These are phyloP conservation scores for Probaryconus sp. DNA, from an alignment of 1,140 invertebrate species.

Conservation along the genomic window DNA sequence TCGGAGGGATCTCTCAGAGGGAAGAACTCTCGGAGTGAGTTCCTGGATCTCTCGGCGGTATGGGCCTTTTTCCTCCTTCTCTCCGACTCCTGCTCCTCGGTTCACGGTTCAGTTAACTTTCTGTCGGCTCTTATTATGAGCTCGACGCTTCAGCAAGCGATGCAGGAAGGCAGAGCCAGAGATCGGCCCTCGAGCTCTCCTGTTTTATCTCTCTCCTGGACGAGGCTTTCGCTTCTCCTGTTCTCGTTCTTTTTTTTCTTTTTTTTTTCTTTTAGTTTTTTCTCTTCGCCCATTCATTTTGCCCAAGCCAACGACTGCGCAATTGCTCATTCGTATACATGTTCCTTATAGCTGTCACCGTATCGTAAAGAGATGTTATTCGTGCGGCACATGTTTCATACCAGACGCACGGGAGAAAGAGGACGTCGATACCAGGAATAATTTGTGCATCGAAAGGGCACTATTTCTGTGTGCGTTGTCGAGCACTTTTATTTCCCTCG, in stretches of 20 bases:
- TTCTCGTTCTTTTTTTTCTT: neutral
- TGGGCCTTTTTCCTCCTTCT: constrained; percentile 28
- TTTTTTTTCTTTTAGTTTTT: constrained; percentile 22
- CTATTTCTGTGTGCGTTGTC: no score
- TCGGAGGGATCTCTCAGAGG: constrained; percentile 59
- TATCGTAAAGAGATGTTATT: constrained; percentile 47
- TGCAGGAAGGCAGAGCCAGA: constrained; percentile 38
- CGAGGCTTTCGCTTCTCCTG: constrained; percentile 4
- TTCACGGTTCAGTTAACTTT: constrained; percentile 73
- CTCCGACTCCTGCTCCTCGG: constrained; percentile 41
- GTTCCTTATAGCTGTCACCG: constrained; percentile 47
- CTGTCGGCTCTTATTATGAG: constrained; percentile 69
- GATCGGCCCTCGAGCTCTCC: constrained; percentile 36
- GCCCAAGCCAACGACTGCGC: constrained; percentile 45
- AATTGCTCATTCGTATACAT: constrained; percentile 24
- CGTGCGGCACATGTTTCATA: constrained; percentile 22
- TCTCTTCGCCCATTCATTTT: constrained; percentile 49
- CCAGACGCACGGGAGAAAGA: neutral
- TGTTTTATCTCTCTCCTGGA: constrained; percentile 15
- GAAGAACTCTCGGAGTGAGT: constrained; percentile 60
- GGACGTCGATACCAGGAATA: neutral
- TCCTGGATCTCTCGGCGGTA: constrained; percentile 62
- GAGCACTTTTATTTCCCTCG: no score
- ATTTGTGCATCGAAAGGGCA: no score
- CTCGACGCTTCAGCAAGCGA: constrained; percentile 62